These are phyloP conservation scores for Phalera bucephala DNA, from an alignment of 2,888 invertebrate species.

Conservation along the genomic window DNA sequence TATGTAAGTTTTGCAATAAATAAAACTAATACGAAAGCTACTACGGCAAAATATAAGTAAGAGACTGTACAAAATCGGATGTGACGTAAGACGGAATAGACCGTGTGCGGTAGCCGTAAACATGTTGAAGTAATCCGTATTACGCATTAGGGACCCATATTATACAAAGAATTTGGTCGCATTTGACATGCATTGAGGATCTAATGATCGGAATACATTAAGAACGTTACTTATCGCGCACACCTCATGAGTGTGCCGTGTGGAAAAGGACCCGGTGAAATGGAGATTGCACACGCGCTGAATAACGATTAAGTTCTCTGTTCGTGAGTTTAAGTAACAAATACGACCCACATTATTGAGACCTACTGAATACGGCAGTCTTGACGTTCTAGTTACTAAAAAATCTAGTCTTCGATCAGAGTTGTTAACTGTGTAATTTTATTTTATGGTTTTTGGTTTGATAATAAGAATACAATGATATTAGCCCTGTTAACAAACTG, in stretches of 20 bases:
- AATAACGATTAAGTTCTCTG: constrained; percentile 48
- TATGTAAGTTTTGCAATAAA: constrained; percentile 35
- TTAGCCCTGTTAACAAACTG: no score
- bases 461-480: no score
- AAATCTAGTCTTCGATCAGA: no score
- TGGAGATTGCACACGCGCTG: constrained; percentile 42
- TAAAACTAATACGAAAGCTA: constrained; percentile 36
- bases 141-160: constrained; percentile 40
- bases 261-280: constrained; percentile 44
- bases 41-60: constrained; percentile 28
- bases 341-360: constrained; percentile 15
- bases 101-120: constrained; percentile 38
- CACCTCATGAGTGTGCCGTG: constrained; percentile 24
- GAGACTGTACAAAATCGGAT: constrained; percentile 37
- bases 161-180: constrained; percentile 37
- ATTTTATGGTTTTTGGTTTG: no score
- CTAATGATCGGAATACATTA: constrained; percentile 43
- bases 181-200: constrained; percentile 25
- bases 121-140: constrained; percentile 45
- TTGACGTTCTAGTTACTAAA: constrained; percentile 3
- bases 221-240: constrained; percentile 34
- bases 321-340: constrained; percentile 30
- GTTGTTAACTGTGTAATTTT: no score
- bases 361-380: constrained; percentile 1
- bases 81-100: constrained; percentile 40